These are phyloP conservation scores for Alviniconcha strummeri DNA, from an alignment of 2,888 invertebrate species.

Conservation along the genomic window DNA sequence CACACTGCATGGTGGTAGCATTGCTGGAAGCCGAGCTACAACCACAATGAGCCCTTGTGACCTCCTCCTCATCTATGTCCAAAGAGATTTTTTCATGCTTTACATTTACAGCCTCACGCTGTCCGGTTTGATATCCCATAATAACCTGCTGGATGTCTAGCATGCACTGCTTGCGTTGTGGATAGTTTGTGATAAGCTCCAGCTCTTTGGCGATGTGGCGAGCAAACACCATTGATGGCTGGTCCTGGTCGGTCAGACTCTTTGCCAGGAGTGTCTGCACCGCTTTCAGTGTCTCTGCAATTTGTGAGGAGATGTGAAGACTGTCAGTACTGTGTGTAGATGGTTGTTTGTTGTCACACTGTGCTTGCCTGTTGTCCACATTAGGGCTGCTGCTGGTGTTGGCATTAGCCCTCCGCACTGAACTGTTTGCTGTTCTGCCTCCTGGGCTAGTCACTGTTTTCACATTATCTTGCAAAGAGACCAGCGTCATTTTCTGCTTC, in stretches of 20 bases:
- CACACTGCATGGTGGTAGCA: too few relatives aligned
- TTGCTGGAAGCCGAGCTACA: too few relatives aligned
- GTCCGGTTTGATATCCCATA: conserved; percentile 5
- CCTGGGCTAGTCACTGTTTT: too few relatives aligned
- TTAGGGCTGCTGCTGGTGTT: too few relatives aligned
- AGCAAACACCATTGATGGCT: conserved; percentile 30
- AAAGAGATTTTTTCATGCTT: too few relatives aligned
- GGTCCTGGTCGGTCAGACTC: conserved; percentile 25
- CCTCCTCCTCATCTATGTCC: too few relatives aligned
- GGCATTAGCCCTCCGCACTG: too few relatives aligned
- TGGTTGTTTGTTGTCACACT: neutral
- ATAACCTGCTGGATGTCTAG: conserved; percentile 26
- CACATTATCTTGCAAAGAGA: too few relatives aligned
- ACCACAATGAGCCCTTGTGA: too few relatives aligned
- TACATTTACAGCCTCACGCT: neutral
- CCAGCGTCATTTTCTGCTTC: neutral
- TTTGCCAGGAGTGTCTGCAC: conserved; percentile 29
- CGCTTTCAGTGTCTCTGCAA: conserved; percentile 19
- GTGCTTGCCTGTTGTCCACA: too few relatives aligned
- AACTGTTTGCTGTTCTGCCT: too few relatives aligned
- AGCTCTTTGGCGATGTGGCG: conserved; percentile 29
- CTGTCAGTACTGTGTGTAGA: neutral
- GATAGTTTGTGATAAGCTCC: conserved; percentile 26
- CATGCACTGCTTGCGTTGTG: conserved; percentile 33
- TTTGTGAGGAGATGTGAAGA: neutral